phyloP scores from a whole-genome alignment of 2,888 invertebrate species.

The Shargacucullia verbasci region DNA sequence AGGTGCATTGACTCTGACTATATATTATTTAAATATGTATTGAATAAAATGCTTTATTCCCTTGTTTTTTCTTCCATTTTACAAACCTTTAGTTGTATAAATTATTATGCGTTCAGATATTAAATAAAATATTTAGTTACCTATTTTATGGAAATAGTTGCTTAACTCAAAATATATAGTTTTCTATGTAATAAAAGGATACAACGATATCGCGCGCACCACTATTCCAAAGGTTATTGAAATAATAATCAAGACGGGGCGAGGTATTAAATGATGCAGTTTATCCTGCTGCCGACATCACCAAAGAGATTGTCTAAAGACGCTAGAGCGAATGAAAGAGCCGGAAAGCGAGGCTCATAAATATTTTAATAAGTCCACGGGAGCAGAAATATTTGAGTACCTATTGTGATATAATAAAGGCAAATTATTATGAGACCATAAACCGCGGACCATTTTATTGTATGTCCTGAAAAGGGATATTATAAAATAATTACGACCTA shows the following conservation, averaged over 20 bases:
- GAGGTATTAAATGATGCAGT: conserved; percentile 49
- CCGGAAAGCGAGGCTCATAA: conserved; percentile 56
- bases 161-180: too few relatives aligned
- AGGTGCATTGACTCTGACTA: not conserved
- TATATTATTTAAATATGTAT: too few relatives aligned
- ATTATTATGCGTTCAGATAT: too few relatives aligned
- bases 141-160: too few relatives aligned
- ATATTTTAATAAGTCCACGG: conserved; percentile 58
- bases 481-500: too few relatives aligned
- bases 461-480: too few relatives aligned
- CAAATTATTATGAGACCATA: conserved; percentile 48
- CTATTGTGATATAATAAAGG: conserved; percentile 59
- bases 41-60: too few relatives aligned
- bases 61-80: too few relatives aligned
- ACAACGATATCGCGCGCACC: not conserved
- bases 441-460: too few relatives aligned
- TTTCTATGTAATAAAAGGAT: not conserved
- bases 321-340: conserved; percentile 53
- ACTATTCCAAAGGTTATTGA: conserved; percentile 10
- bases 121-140: too few relatives aligned
- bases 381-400: conserved; percentile 52
- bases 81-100: too few relatives aligned
- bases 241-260: conserved; percentile 16
- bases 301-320: conserved; percentile 56
- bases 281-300: conserved; percentile 39